Evolutionary conservation across 2,888 invertebrate genomes (phyloP).

Genomic region (Meghimatium bilineatum): DNA sequence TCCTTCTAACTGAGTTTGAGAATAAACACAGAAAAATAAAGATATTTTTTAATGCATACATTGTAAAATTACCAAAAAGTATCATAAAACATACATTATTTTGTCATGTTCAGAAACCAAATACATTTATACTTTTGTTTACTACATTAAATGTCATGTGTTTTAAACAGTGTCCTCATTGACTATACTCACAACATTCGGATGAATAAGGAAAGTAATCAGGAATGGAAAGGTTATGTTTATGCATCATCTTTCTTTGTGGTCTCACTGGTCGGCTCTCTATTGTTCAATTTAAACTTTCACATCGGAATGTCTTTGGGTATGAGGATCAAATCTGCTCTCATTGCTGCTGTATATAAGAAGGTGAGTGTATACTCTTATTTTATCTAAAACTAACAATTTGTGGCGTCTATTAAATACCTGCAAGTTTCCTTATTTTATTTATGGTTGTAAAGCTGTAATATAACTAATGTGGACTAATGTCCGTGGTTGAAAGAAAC

Average conservation of each 20-base stretch:
- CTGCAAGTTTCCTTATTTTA: too few species aligned
- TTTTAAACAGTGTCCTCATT: constrained; percentile 47
- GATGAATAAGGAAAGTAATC: constrained; percentile 46
- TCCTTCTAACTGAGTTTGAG: too few species aligned
- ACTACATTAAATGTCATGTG: too few species aligned
- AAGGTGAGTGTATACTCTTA: constrained; percentile 79
- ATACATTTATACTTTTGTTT: too few species aligned
- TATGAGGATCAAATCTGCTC: constrained; percentile 90
- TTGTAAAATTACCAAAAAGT: too few species aligned
- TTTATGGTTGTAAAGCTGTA: too few species aligned
- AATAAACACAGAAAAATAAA: too few species aligned
- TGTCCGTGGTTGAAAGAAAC: too few species aligned
- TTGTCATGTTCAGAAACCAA: too few species aligned
- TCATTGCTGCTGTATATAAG: constrained; percentile 92
- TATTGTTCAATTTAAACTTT: constrained; percentile 92
- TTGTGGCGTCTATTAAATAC: not conserved
- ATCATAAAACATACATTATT: too few species aligned
- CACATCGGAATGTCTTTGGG: constrained; percentile 88
- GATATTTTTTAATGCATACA: too few species aligned
- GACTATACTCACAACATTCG: constrained; percentile 46
- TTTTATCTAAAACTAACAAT: not conserved
- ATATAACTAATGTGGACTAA: too few species aligned
- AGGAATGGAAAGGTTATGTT: constrained; percentile 89
- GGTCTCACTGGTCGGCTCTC: constrained; percentile 87
- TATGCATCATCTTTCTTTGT: constrained; percentile 87